A percentile compares a stretch with the other conserved stretches of the same genome.
Conservation (phyloP, 2,888 invertebrate genomes). For the Diloba caeruleocephala region DNA sequence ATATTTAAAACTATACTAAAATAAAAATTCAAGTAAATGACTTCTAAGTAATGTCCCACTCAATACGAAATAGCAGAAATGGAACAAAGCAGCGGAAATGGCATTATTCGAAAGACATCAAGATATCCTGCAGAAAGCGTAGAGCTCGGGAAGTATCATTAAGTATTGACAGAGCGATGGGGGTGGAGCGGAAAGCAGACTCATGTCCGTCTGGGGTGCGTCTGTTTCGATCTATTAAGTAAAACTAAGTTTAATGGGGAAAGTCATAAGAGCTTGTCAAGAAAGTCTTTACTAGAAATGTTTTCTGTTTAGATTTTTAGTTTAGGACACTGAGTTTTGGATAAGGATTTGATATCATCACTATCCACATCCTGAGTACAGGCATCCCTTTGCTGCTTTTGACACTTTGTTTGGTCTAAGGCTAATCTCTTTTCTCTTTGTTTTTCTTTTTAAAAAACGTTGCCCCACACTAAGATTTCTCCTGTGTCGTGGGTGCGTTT, state of each 20-base stretch:
- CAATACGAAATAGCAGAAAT: constrained; percentile 16
- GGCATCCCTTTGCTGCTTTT: too few species aligned
- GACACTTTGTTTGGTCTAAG: too few species aligned
- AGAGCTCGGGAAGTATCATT: constrained; percentile 65
- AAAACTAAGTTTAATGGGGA: constrained; percentile 34
- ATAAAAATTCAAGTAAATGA: too few species aligned
- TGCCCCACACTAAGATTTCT: too few species aligned
- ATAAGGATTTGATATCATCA: not conserved
- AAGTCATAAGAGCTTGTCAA: constrained; percentile 20
- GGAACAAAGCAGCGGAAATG: constrained; percentile 41
- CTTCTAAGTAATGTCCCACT: constrained; percentile 7
- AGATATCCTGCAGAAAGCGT: constrained; percentile 49
- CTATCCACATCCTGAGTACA: too few species aligned
- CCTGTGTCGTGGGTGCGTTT: too few species aligned
- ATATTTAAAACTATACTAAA: too few species aligned
- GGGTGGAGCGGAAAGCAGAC: constrained; percentile 59
- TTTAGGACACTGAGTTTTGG: not conserved
- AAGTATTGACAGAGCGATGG: constrained; percentile 63
- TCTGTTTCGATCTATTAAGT: constrained; percentile 21
- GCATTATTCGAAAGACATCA: constrained; percentile 50
- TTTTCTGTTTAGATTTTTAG: not conserved
- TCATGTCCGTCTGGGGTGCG: constrained; percentile 66
- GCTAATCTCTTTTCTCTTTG: too few species aligned
- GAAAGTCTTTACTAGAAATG: constrained; percentile 17
- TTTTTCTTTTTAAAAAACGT: too few species aligned